Evolutionary conservation across 1,140 invertebrate genomes (phyloP).

Genomic region (Lithobius niger): DNA sequence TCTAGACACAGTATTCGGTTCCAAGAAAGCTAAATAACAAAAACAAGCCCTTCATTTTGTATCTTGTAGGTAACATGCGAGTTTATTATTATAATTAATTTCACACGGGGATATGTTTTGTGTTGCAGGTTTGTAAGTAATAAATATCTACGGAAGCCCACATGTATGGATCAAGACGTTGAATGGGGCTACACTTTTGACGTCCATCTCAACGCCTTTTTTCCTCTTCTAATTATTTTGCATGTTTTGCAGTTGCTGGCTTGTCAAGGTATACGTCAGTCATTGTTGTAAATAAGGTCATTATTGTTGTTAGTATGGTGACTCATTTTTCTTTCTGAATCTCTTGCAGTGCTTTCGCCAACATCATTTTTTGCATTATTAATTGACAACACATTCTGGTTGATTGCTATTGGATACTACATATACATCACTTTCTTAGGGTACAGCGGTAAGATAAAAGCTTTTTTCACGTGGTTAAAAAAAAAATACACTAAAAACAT

Average conservation of each 20-base stretch:
- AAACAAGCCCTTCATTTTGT: no score
- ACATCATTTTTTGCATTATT: conserved; percentile 53
- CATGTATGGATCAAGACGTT: conserved; percentile 58
- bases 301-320: background rate
- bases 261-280: conserved; percentile 75
- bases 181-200: conserved; percentile 99
- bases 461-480: no score
- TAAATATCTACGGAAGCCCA: conserved; percentile 63
- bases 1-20: no score
- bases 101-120: no score
- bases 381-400: conserved; percentile 88
- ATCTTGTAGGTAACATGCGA: no score
- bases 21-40: no score
- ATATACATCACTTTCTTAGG: conserved; percentile 96
- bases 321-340: background rate
- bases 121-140: conserved; percentile 72
- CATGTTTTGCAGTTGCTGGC: conserved; percentile 86
- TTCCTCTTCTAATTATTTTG: conserved; percentile 83
- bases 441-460: conserved; percentile 90
- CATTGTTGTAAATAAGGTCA: no score
- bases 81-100: no score
- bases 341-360: background rate
- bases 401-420: conserved; percentile 82
- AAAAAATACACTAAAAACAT: no score
- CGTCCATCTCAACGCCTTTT: conserved; percentile 96